Evolutionary conservation across 2,888 invertebrate genomes (phyloP).

Genomic region (Bugula neritina): DNA sequence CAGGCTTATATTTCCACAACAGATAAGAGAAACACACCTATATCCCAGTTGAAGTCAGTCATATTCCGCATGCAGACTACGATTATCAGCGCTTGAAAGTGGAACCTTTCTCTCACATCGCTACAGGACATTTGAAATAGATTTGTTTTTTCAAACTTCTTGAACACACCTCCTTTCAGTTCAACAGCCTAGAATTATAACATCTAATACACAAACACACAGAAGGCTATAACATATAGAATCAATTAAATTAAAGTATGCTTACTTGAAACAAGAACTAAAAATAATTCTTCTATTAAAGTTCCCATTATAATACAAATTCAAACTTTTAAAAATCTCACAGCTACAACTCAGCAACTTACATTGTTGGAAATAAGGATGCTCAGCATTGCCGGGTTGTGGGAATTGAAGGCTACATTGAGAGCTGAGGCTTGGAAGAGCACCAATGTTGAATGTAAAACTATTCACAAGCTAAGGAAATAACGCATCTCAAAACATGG

Average conservation of each 20-base stretch:
- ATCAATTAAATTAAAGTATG: too few species aligned
- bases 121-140: conserved; percentile 90
- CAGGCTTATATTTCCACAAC: too few species aligned
- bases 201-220: too few species aligned
- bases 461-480: conserved; percentile 34
- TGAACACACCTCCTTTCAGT: conserved; percentile 95
- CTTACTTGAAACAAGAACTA: too few species aligned
- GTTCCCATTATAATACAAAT: too few species aligned
- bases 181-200: conserved; percentile 92
- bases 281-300: too few species aligned
- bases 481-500: not conserved
- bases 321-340: too few species aligned
- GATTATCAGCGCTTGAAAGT: conserved; percentile 79
- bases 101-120: conserved; percentile 93
- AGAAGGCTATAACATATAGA: too few species aligned
- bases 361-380: conserved; percentile 99
- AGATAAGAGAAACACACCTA: too few species aligned
- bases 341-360: conserved; percentile 57
- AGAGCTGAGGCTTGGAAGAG: conserved; percentile 86
- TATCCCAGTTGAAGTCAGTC: conserved; percentile 94
- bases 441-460: conserved; percentile 49
- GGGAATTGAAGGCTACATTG: conserved; percentile 98
- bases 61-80: conserved; percentile 94
- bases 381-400: conserved; percentile 91
- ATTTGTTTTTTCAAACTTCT: conserved; percentile 98